These are phyloP conservation scores for Pammene fasciana DNA, from an alignment of 2,888 invertebrate species.

Conservation along the genomic window DNA sequence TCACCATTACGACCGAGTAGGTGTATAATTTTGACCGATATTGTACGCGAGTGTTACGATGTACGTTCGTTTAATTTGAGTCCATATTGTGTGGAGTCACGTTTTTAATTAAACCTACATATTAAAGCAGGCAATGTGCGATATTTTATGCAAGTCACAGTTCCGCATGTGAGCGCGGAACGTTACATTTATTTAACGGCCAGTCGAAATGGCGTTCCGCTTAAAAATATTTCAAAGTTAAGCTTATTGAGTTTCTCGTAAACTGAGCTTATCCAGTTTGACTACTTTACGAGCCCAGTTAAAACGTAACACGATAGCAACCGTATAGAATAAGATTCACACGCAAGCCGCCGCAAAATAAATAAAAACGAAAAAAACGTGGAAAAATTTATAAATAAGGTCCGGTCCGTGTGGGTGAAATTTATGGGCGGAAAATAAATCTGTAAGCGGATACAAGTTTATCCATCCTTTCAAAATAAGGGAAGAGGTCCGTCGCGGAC, in stretches of 20 bases:
- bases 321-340: constrained; percentile 31
- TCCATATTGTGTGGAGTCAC: constrained; percentile 61
- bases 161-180: constrained; percentile 59
- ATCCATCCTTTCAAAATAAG: constrained; percentile 71
- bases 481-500: constrained; percentile 60
- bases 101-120: constrained; percentile 71
- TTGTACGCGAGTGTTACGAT: constrained; percentile 36
- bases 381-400: constrained; percentile 41
- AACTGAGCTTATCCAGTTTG: constrained; percentile 38
- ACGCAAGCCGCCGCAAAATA: constrained; percentile 25
- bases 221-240: constrained; percentile 43
- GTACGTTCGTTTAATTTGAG: constrained; percentile 43
- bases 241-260: constrained; percentile 40
- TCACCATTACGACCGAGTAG: constrained; percentile 19
- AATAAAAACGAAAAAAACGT: constrained; percentile 45
- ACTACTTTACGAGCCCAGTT: constrained; percentile 35
- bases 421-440: constrained; percentile 71
- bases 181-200: constrained; percentile 45
- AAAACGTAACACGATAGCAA: constrained; percentile 30
- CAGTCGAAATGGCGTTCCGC: constrained; percentile 53
- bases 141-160: constrained; percentile 62
- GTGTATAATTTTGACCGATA: constrained; percentile 41
- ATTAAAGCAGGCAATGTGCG: constrained; percentile 57
- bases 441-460: constrained; percentile 71
- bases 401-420: constrained; percentile 50